Conservation (phyloP, 1,140 invertebrate species). For the Nymphalis io region DNA sequence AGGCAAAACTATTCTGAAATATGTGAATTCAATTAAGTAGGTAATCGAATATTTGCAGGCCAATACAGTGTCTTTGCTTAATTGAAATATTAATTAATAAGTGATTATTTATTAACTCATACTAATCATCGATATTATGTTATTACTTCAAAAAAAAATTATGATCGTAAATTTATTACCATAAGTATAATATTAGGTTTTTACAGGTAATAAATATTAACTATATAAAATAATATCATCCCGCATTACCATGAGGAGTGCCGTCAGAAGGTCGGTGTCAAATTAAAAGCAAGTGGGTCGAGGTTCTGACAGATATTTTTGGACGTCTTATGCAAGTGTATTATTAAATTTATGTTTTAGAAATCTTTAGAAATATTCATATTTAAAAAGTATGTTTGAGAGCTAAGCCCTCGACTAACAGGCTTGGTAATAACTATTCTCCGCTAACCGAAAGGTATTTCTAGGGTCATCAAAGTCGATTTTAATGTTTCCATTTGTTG, state of each 20-base stretch:
- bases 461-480: too few species aligned
- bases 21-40: background rate
- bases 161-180: too few species aligned
- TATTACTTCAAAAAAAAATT: too few species aligned
- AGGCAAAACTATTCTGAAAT: background rate
- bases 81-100: too few species aligned
- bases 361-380: background rate
- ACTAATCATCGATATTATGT: too few species aligned
- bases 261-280: slow-evolving; percentile 41
- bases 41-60: too few species aligned
- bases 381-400: background rate
- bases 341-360: background rate
- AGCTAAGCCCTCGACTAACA: too few species aligned
- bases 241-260: slow-evolving; percentile 30
- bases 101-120: too few species aligned
- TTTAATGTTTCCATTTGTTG: too few species aligned
- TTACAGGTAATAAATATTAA: slow-evolving; percentile 4
- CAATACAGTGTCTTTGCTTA: too few species aligned
- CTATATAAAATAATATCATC: background rate
- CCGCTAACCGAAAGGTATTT: too few species aligned
- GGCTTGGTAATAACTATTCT: too few species aligned
- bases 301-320: slow-evolving; percentile 65
- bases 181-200: background rate
- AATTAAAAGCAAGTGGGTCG: slow-evolving; percentile 61
- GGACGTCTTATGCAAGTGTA: slow-evolving; percentile 56